These are phyloP conservation scores for Leptopilina boulardi DNA, from an alignment of 1,140 invertebrate genomes.

Conservation along the genomic window DNA sequence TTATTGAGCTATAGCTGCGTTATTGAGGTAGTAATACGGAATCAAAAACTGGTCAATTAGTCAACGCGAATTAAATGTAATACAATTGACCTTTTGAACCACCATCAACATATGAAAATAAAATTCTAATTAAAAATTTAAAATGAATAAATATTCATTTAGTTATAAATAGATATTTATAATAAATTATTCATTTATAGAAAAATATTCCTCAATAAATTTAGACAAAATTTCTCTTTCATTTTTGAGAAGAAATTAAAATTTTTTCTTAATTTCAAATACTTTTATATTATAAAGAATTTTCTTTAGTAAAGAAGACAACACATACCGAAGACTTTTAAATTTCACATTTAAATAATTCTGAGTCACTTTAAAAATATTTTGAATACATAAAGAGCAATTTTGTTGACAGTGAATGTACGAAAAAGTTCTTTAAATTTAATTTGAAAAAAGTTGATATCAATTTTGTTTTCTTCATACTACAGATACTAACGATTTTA, in stretches of 20 bases:
- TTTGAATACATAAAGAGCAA: neutral
- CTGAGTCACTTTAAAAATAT: neutral
- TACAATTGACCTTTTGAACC: neutral
- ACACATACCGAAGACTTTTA: neutral
- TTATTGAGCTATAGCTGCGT: neutral
- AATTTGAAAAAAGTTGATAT: neutral
- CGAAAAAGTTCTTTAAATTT: neutral
- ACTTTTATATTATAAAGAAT: neutral
- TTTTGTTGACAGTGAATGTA: neutral
- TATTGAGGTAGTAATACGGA: neutral
- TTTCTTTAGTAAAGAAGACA: neutral
- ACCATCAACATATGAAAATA: no score
- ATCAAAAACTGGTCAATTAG: neutral
- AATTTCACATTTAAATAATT: neutral
- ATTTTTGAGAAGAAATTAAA: no score
- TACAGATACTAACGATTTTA: no score
- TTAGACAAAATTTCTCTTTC: no score
- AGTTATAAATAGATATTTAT: no score
- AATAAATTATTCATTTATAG: no score
- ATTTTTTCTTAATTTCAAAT: no score
- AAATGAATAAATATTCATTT: no score
- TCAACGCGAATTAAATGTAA: neutral
- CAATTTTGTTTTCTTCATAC: no score
- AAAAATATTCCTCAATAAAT: no score
- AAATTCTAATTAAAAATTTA: no score